Percentiles rank a stretch among this genome's conserved stretches.
These are phyloP conservation scores for Drosophila sulfurigaster DNA, from an alignment of 1,140 invertebrate genomes.

Conservation along the genomic window DNA sequence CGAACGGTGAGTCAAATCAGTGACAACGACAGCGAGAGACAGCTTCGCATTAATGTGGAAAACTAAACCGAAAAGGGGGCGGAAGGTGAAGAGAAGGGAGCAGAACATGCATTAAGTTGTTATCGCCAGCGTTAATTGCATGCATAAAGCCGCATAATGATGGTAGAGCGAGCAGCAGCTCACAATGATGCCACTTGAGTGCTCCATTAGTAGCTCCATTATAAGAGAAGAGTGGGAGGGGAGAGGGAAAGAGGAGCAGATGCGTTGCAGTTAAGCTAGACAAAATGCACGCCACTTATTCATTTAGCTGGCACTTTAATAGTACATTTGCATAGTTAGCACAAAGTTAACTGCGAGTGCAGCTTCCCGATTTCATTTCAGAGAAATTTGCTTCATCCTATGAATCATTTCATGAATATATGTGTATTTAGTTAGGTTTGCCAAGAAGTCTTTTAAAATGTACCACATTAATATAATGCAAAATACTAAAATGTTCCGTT, in stretches of 20 bases:
- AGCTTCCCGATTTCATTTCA: not conserved
- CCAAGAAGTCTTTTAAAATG: too few relatives aligned
- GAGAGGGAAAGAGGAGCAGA: not conserved
- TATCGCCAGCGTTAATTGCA: constrained; percentile 59
- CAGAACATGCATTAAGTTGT: constrained; percentile 53
- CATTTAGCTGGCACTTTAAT: not conserved
- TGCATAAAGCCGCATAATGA: constrained; percentile 58
- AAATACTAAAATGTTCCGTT: too few relatives aligned
- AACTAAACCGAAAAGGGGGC: not conserved
- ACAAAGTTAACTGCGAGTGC: not conserved
- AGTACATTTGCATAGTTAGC: not conserved
- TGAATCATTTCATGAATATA: too few relatives aligned
- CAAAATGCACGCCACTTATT: constrained; percentile 6
- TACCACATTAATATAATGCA: too few relatives aligned
- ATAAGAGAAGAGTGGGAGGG: too few relatives aligned
- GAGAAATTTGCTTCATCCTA: too few relatives aligned
- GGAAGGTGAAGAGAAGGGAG: not conserved
- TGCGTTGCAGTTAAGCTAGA: not conserved
- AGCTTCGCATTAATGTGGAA: not conserved
- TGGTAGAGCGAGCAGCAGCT: not conserved
- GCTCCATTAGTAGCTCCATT: constrained; percentile 41
- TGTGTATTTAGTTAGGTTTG: too few relatives aligned
- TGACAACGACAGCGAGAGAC: not conserved
- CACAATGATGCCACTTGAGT: constrained; percentile 33
- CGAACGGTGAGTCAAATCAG: constrained; percentile 88